A percentile compares a stretch with the other conserved stretches of the same genome.
Evolutionary conservation across 2,113 vertebrate genomes (phyloP).

Genomic region (Cyprinus carpio): DNA sequence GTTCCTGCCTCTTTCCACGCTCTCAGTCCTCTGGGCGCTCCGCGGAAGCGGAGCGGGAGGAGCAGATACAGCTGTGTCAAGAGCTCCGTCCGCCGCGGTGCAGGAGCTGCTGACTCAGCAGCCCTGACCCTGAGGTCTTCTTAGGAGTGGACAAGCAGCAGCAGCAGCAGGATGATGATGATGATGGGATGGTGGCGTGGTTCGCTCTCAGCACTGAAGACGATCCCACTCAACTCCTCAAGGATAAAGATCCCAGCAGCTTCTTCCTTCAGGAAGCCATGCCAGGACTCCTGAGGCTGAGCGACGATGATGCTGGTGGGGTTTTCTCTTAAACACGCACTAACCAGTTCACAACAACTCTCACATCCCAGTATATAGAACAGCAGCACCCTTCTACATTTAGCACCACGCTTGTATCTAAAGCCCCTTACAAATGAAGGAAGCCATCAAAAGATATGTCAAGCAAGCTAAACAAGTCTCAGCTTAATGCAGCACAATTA

Average conservation of each 20-base stretch:
- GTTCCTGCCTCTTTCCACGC: conserved; percentile 87
- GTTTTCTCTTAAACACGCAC: no score
- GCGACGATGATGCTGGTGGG: conserved; percentile 91
- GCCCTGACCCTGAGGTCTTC: conserved; percentile 79
- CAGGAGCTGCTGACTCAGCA: conserved; percentile 75
- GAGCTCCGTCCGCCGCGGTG: conserved; percentile 74
- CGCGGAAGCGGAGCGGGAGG: conserved; percentile 54
- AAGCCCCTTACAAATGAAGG: no score
- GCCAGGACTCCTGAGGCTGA: conserved; percentile 83
- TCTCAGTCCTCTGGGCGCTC: conserved; percentile 80
- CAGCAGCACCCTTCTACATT: no score
- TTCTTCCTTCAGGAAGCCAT: conserved; percentile 82
- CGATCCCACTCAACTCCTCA: conserved; percentile 73
- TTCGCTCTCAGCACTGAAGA: conserved; percentile 83
- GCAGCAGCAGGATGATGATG: no score
- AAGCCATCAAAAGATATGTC: no score
- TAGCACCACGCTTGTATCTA: no score
- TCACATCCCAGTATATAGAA: no score
- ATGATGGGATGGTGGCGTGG: conserved; percentile 82
- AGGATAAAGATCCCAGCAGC: conserved; percentile 71
- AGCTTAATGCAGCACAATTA: no score
- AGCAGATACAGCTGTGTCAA: conserved; percentile 77
- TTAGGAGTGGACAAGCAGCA: conserved; percentile 84
- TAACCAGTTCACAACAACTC: no score
- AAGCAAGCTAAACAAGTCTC: no score